phyloP scores from a whole-genome alignment of 2,888 invertebrate species.

The Sinhomidia bicolor region DNA sequence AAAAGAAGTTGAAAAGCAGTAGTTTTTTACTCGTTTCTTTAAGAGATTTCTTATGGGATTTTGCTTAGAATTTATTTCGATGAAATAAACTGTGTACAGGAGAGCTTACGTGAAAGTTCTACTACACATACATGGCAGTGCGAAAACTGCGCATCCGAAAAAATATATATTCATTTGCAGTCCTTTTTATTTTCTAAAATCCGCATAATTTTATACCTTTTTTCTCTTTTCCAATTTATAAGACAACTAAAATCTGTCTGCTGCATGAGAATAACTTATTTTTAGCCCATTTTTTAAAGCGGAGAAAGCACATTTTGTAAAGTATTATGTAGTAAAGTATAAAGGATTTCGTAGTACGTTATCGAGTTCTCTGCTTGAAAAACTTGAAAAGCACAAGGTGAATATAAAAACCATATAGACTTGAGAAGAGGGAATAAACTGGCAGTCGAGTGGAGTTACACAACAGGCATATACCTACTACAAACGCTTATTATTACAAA shows the following conservation, averaged over 20 bases:
- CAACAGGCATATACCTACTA: no score
- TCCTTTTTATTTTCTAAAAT: neutral
- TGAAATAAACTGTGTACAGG: neutral
- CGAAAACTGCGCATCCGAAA: neutral
- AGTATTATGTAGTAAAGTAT: no score
- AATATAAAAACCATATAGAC: no score
- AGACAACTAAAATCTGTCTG: neutral
- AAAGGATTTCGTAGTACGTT: neutral
- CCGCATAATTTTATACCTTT: neutral
- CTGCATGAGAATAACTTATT: neutral
- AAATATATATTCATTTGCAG: neutral
- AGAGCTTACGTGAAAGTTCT: neutral
- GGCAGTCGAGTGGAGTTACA: no score
- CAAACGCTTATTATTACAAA: no score
- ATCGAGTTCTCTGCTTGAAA: no score
- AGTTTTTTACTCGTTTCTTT: slow-evolving; percentile 12
- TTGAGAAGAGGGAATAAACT: no score
- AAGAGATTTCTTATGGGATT: slow-evolving; percentile 45
- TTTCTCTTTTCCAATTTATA: neutral
- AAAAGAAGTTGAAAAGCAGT: neutral
- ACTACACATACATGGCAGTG: neutral
- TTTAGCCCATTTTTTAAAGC: neutral
- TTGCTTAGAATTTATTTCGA: slow-evolving; percentile 36
- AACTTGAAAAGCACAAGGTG: no score
- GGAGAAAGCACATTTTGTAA: no score